Base-by-base conservation (phyloP, 2,113 vertebrate genomes). In the Myotis davidii region DNA sequence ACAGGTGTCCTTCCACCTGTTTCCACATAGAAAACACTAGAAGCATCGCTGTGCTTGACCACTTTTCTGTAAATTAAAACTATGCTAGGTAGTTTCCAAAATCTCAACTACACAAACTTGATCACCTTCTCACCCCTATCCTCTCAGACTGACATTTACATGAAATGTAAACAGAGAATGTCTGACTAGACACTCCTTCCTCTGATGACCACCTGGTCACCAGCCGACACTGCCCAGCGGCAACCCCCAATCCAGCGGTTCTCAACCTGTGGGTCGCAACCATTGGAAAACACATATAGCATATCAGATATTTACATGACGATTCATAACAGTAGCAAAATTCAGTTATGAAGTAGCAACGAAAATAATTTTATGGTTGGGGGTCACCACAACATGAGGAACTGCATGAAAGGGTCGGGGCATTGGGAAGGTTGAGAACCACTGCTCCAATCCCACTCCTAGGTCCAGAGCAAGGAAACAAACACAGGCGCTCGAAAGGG, bases 161-260 rank as follows among this genome's bases (percentile, higher is more conserved):
- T 10, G 34, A 25, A 37, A 32, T 2, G 23, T 18, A 9, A 20
- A 10, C 0, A 20, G 14, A 48, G 7, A 23, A 2, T 17, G 18
- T 61, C 48, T 67, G 2, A 59, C 34, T 9, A 17, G 69, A 27
- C 32, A 37, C 21, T 3, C 0, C 6, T 2, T 23, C 3, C 73
- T 64, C 34, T 21, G 1, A 14, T 52, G 3, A 20, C 3, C 78
- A 9, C 34, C 52, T 5, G 1, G 12, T 1, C 54, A 18, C 0
- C 5, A 37, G 78, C 13, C 1, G 0, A 67, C 20, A 9, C 6
- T 1, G 29, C 18, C 29, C 2, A 2, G 2, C 13, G 1, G 2
- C 52, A 17, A 1, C 9, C 67, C 10, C 65, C n/a, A 11, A 42
- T 42, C 42, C 42, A 42, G 42, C 7, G 42, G 42, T 42, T 42